Conservation (phyloP, 1,140 invertebrate species). For the Drosophila cardini region DNA sequence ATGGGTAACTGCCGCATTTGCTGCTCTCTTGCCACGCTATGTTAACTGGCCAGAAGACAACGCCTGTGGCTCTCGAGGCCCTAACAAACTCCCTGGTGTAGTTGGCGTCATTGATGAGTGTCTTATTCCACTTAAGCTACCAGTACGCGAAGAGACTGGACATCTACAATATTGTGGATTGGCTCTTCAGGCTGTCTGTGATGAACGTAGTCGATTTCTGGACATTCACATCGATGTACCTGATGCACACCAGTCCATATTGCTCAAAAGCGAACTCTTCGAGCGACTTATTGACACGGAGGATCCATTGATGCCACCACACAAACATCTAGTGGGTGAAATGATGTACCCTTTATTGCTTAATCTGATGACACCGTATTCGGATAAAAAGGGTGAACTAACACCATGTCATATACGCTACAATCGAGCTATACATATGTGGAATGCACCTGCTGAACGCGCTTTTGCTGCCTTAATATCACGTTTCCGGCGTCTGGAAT, state of each 20-base stretch:
- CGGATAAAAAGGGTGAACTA: slow-evolving; percentile 17
- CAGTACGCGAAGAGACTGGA: slow-evolving; percentile 13
- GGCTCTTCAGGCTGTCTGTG: slow-evolving; percentile 43
- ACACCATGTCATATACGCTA: slow-evolving; percentile 41
- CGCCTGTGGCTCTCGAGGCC: not conserved
- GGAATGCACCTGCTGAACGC: slow-evolving; percentile 39
- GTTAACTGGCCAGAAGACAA: slow-evolving; percentile 35
- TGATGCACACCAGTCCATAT: slow-evolving; percentile 39
- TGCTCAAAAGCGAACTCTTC: slow-evolving; percentile 45
- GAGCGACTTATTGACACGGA: slow-evolving; percentile 37
- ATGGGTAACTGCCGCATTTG: slow-evolving; percentile 41
- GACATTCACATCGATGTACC: slow-evolving; percentile 48
- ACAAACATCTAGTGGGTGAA: slow-evolving; percentile 49
- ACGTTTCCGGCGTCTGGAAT: slow-evolving; percentile 38
- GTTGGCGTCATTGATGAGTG: slow-evolving; percentile 52
- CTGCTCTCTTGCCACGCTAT: slow-evolving; percentile 34
- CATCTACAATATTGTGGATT: slow-evolving; percentile 3
- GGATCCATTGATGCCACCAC: slow-evolving; percentile 33
- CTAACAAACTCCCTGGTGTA: slow-evolving; percentile 36
- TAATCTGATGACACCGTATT: slow-evolving; percentile 53
- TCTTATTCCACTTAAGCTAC: slow-evolving; percentile 30
- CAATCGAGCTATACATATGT: slow-evolving; percentile 37
- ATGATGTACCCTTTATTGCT: slow-evolving; percentile 44
- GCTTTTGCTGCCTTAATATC: slow-evolving; percentile 41
- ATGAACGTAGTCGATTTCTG: slow-evolving; percentile 45